These are phyloP conservation scores for Cheilosia vernalis DNA, from an alignment of 2,888 invertebrate species.

Conservation along the genomic window DNA sequence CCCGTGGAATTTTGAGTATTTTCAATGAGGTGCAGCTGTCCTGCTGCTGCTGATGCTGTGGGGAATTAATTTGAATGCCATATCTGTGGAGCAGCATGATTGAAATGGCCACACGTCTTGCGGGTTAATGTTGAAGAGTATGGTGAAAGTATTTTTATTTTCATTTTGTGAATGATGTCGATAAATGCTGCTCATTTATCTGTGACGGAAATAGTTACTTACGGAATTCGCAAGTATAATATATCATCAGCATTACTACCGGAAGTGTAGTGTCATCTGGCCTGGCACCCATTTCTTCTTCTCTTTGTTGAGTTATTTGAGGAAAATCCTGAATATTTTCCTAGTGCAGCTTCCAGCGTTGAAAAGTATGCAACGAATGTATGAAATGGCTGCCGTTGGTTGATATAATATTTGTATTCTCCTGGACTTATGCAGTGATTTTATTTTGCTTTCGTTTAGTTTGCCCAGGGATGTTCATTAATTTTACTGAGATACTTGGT, in stretches of 20 bases:
- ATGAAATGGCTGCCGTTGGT: background rate
- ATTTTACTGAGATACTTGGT: no score
- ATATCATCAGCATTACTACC: background rate
- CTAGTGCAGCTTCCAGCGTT: background rate
- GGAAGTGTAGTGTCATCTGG: constrained; percentile 8
- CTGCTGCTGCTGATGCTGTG: background rate
- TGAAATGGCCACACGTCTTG: constrained; percentile 1
- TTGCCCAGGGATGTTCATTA: no score
- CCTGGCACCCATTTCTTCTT: background rate
- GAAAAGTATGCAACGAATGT: background rate
- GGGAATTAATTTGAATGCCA: constrained; percentile 13
- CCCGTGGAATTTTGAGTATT: constrained; percentile 33
- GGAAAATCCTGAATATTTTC: background rate
- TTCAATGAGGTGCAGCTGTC: constrained; percentile 1
- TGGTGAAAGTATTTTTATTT: constrained; percentile 38
- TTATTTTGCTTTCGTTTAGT: no score
- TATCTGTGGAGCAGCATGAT: constrained; percentile 7
- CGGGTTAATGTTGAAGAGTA: background rate
- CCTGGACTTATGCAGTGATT: background rate
- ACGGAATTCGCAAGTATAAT: background rate
- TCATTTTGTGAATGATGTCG: background rate
- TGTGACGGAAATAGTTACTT: constrained; percentile 31
- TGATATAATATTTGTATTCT: background rate
- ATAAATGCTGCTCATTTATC: constrained; percentile 33
- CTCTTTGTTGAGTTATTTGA: background rate